Base-by-base conservation (phyloP, 1,140 invertebrate species). In the Agraylea sexmaculata region DNA sequence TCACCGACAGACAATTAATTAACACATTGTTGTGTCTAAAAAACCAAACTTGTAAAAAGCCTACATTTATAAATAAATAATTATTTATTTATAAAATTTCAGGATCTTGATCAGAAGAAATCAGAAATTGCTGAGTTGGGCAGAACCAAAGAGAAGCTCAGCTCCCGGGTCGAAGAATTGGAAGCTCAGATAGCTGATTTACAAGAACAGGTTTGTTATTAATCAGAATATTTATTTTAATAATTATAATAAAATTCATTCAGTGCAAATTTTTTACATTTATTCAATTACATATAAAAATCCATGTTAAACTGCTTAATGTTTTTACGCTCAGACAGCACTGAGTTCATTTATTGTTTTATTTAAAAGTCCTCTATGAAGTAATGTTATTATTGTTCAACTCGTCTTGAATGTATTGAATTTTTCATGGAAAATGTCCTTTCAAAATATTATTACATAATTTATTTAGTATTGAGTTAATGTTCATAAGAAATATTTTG, bases 121-220 rank as follows among this genome's bases (percentile, higher is more conserved):
- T 82, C 81, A 0, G 90, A 96, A 64, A 80, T 92, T 18, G 68
- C 74, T 1, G 83, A 89, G 54, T 62, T 95, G 42, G 77, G 77
- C 29, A 74, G 84, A 46, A 84, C 79, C 2, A 87, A 90, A 52
- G 88, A 94, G 59, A 91, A 90, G 59, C 66, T 91, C 4, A 83
- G 81, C 31, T 50, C 71, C 1, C 72, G 87, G 13, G 79, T 91
- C 1, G 78, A 87, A 51, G 78, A 87, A 56, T 68, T 93, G 60
- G 85, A 93, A 55, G 78, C 80, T 42, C 86, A 90, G 60, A 81
- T 96, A 40, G 79, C 80, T 17, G 93, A 96, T 65, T 69, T 92
- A 0, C 81, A 94, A 54, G 91, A 95, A 67, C 89, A 94, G 70
- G 82, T 79, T 52, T 45, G 36, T 42, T 15, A 19, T 32, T 20